A percentile compares a stretch with the other conserved stretches of the same genome.
These are phyloP conservation scores for Zele albiditarsus DNA, from an alignment of 2,888 invertebrate genomes.

Conservation along the genomic window DNA sequence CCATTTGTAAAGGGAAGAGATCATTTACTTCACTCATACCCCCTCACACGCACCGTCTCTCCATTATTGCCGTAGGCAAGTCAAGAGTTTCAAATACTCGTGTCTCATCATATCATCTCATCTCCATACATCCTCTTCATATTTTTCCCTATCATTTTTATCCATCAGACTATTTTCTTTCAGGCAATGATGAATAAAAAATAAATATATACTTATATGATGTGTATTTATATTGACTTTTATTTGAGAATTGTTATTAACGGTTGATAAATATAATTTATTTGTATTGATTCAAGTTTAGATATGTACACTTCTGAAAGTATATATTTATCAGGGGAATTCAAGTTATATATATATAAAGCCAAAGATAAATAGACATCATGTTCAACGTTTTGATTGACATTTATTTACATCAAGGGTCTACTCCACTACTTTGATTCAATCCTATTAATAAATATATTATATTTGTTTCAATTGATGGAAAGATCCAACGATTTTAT, in stretches of 20 bases:
- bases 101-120: slow-evolving; percentile 30
- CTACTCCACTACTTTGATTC: background rate
- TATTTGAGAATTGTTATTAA: background rate
- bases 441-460: background rate
- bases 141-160: slow-evolving; percentile 1
- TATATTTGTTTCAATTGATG: background rate
- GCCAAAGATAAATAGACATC: background rate
- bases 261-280: background rate
- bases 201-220: background rate
- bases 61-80: slow-evolving; percentile 24
- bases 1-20: slow-evolving; percentile 49
- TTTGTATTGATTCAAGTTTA: background rate
- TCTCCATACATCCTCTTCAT: slow-evolving; percentile 25
- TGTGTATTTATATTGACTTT: slow-evolving; percentile 7
- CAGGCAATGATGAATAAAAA: slow-evolving; percentile 3
- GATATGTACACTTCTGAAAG: background rate
- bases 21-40: background rate
- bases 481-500: background rate
- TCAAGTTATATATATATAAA: background rate
- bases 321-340: background rate
- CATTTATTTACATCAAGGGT: background rate
- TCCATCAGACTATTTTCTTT: slow-evolving; percentile 9
- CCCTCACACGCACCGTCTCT: background rate
- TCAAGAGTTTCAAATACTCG: slow-evolving; percentile 34
- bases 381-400: background rate